These are phyloP conservation scores for Ophion ellenae DNA, from an alignment of 2,888 invertebrate species.

Conservation along the genomic window DNA sequence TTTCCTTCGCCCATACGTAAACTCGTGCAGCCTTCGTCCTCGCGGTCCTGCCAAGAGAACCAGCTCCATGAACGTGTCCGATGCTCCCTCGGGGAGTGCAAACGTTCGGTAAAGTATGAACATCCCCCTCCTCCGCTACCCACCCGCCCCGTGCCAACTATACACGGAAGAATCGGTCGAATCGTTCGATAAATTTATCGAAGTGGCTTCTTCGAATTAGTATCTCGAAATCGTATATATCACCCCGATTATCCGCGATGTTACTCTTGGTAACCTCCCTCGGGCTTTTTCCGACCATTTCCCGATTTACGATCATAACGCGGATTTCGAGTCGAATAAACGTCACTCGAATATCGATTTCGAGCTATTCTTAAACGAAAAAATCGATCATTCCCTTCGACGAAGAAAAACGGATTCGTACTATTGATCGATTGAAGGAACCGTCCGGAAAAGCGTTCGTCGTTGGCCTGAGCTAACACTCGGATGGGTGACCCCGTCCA, in stretches of 20 bases:
- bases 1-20: conserved; percentile 16
- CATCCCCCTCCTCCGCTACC: background rate
- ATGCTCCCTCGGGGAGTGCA: conserved; percentile 51
- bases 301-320: background rate
- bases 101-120: conserved; percentile 56
- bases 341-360: conserved; percentile 7
- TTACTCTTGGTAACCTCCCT: conserved; percentile 4
- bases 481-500: too few relatives aligned
- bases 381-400: background rate
- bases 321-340: background rate
- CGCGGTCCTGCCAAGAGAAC: conserved; percentile 47
- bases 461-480: too few relatives aligned
- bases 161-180: conserved; percentile 42
- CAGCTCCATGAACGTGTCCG: conserved; percentile 43
- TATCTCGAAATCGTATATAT: conserved; percentile 39
- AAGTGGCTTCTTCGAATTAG: conserved; percentile 58
- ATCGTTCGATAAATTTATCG: conserved; percentile 56
- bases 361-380: background rate
- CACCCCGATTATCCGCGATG: conserved; percentile 14
- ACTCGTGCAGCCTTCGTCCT: conserved; percentile 21
- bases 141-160: background rate
- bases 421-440: too few relatives aligned
- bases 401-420: too few relatives aligned
- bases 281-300: background rate
- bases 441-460: too few relatives aligned